These are phyloP conservation scores for Spodoptera littoralis DNA, from an alignment of 2,888 invertebrate species.

Conservation along the genomic window DNA sequence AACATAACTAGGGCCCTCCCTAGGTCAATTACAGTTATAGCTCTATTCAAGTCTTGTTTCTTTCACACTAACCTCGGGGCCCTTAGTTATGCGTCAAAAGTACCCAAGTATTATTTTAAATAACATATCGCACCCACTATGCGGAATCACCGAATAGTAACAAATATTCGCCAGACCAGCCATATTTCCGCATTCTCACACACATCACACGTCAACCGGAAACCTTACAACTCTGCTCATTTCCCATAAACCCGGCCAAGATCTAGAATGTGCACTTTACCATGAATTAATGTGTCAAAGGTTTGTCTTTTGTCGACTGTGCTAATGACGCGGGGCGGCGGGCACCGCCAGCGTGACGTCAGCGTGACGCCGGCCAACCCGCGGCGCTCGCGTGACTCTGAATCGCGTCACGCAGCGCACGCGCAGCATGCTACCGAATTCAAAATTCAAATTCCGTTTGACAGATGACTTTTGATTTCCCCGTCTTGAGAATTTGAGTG, in stretches of 20 bases:
- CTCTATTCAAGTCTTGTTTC: not conserved
- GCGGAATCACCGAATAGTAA: slow-evolving; percentile 45
- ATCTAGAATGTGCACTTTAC: slow-evolving; percentile 81
- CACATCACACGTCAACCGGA: slow-evolving; percentile 64
- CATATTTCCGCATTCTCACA: slow-evolving; percentile 53
- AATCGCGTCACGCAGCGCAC: slow-evolving; percentile 70
- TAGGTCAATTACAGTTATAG: no score
- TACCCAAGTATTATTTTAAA: slow-evolving; percentile 10
- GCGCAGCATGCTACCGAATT: slow-evolving; percentile 74
- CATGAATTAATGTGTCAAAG: slow-evolving; percentile 78
- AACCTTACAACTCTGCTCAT: slow-evolving; percentile 68
- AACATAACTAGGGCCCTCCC: not conserved
- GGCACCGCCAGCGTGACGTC: slow-evolving; percentile 53
- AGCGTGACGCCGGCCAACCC: slow-evolving; percentile 52
- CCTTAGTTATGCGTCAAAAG: not conserved
- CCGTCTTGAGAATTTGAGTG: slow-evolving; percentile 58
- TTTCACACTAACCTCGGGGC: slow-evolving; percentile 1
- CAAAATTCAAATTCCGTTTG: slow-evolving; percentile 59
- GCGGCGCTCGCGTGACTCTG: slow-evolving; percentile 57
- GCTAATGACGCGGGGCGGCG: slow-evolving; percentile 65
- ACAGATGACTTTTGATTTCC: slow-evolving; percentile 61
- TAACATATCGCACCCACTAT: slow-evolving; percentile 1
- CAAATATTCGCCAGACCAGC: slow-evolving; percentile 40
- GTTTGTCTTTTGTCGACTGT: slow-evolving; percentile 71
- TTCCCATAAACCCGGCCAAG: slow-evolving; percentile 79